Evolutionary conservation across 2,113 vertebrate species (phyloP).

Genomic region (Dromiciops gliroides): DNA sequence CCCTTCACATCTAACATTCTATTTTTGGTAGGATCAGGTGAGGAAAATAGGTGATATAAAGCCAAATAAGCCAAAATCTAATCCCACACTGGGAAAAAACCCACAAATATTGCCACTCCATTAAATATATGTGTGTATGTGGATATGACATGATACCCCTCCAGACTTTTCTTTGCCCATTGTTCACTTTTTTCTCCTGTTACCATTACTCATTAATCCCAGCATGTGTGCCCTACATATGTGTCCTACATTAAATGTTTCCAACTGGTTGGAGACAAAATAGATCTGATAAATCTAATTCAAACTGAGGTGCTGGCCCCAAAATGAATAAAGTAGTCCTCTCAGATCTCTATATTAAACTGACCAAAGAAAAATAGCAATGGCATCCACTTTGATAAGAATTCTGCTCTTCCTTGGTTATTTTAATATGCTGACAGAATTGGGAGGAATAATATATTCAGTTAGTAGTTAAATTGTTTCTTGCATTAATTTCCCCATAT

Average conservation of each 20-base stretch:
- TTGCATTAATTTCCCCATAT: background rate
- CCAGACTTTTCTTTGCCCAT: background rate
- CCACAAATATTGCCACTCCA: background rate
- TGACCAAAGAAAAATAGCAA: background rate
- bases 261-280: background rate
- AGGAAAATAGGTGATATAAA: background rate
- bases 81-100: background rate
- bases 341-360: background rate
- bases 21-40: background rate
- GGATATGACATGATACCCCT: background rate
- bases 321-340: background rate
- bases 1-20: background rate
- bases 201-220: background rate
- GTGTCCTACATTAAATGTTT: background rate
- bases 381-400: background rate
- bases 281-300: background rate
- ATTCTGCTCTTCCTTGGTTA: background rate
- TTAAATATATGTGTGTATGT: background rate
- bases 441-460: background rate
- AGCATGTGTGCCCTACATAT: background rate
- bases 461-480: background rate
- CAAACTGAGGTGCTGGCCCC: background rate
- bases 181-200: background rate
- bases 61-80: background rate
- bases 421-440: background rate